A percentile compares a stretch with the other conserved stretches of the same genome.
phyloP scores from a whole-genome alignment of 2,113 vertebrate genomes.

The Muntiacus reevesi region DNA sequence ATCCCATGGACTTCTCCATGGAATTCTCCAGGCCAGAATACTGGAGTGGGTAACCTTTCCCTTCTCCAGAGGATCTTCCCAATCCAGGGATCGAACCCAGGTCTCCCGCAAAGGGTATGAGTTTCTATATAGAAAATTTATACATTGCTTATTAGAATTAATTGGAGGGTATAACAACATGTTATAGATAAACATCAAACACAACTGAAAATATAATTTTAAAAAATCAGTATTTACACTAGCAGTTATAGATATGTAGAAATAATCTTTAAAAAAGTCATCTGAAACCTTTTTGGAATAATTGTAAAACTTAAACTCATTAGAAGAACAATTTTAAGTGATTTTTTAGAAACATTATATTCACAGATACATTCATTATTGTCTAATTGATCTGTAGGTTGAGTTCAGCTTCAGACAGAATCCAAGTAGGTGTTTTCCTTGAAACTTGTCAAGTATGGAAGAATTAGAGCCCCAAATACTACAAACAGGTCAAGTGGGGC shows the following conservation, averaged over 20 bases:
- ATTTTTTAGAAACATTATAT: neutral
- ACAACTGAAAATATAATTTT: neutral
- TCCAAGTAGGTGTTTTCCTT: neutral
- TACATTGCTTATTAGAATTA: neutral
- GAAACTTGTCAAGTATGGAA: neutral
- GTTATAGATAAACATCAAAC: neutral
- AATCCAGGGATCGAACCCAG: neutral
- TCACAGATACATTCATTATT: neutral
- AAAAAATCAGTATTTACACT: neutral
- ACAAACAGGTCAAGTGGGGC: neutral
- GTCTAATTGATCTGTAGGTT: neutral
- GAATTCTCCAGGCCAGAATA: neutral
- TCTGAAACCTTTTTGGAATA: neutral
- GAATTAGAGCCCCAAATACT: neutral
- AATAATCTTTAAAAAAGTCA: neutral
- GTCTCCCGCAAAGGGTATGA: neutral
- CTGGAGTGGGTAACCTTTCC: neutral
- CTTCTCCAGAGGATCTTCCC: neutral
- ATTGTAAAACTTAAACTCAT: neutral
- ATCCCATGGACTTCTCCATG: neutral
- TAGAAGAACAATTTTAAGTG: neutral
- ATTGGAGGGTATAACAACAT: neutral
- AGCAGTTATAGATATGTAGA: neutral
- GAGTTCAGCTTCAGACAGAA: neutral
- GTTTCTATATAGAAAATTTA: neutral